A percentile compares a stretch with the other conserved stretches of the same genome.
Evolutionary conservation across 2,113 vertebrate genomes (phyloP).

Genomic region (Kryptolebias marmoratus): DNA sequence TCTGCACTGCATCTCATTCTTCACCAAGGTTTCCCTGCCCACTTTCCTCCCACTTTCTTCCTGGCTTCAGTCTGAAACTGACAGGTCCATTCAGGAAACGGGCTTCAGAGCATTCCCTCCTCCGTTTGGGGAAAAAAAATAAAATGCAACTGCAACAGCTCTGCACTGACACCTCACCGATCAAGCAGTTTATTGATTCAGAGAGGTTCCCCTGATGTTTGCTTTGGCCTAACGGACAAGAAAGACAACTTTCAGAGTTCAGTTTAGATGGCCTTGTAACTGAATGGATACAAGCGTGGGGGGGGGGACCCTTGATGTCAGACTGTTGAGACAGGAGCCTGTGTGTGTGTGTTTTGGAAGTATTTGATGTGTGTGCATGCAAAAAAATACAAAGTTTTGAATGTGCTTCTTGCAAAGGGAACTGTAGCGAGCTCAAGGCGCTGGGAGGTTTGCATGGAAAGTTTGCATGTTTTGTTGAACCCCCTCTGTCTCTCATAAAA

Average conservation of each 20-base stretch:
- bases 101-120: slow-evolving; percentile 28
- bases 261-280: slow-evolving; percentile 31
- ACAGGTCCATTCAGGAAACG: slow-evolving; percentile 5
- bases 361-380: slow-evolving; percentile 26
- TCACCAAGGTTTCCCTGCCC: background rate
- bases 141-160: slow-evolving; percentile 34
- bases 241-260: slow-evolving; percentile 16
- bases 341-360: slow-evolving; percentile 1
- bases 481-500: background rate
- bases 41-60: slow-evolving; percentile 19
- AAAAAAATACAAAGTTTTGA: slow-evolving; percentile 33
- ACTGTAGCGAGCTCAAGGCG: slow-evolving; percentile 10
- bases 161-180: slow-evolving; percentile 15
- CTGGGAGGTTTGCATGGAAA: slow-evolving; percentile 30
- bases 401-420: slow-evolving; percentile 28
- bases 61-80: slow-evolving; percentile 14
- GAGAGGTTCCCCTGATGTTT: slow-evolving; percentile 1
- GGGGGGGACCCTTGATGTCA: slow-evolving; percentile 41
- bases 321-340: slow-evolving; percentile 19
- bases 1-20: slow-evolving; percentile 6
- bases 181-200: slow-evolving; percentile 28
- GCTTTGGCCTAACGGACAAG: background rate
- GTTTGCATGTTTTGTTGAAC: slow-evolving; percentile 49
- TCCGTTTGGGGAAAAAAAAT: slow-evolving; percentile 29
- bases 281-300: slow-evolving; percentile 37